These are phyloP conservation scores for Rachycentron canadum DNA, from an alignment of 2,797 vertebrate species.

Conservation along the genomic window DNA sequence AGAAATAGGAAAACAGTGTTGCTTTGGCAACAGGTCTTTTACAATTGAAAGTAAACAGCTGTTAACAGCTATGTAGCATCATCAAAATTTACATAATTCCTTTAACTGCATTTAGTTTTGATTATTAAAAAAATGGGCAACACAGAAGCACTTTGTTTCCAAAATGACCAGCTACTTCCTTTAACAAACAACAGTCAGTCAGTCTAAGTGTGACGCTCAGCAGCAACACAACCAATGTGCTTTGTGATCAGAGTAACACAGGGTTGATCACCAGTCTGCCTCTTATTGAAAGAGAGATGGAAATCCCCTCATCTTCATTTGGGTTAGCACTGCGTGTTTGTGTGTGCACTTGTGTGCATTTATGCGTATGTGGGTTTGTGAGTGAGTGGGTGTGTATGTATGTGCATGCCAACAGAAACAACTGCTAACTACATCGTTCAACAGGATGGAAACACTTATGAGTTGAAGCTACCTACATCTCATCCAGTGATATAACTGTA, in stretches of 20 bases:
- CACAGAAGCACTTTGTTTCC: neutral
- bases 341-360: slow-evolving; percentile 16
- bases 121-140: slow-evolving; percentile 12
- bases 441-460: slow-evolving; percentile 54
- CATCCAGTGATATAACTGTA: neutral
- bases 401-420: slow-evolving; percentile 53
- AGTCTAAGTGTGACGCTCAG: neutral
- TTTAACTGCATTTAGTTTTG: neutral
- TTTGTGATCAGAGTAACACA: too few relatives aligned
- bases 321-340: slow-evolving; percentile 20
- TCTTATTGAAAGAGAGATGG: slow-evolving; percentile 54
- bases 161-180: slow-evolving; percentile 7
- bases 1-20: too few relatives aligned
- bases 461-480: slow-evolving; percentile 44
- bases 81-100: too few relatives aligned
- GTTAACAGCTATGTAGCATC: too few relatives aligned
- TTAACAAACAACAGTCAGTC: neutral
- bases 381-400: neutral
- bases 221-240: neutral
- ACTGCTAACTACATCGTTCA: slow-evolving; percentile 64
- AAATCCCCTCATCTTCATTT: slow-evolving; percentile 55
- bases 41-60: too few relatives aligned
- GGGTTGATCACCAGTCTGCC: neutral
- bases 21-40: too few relatives aligned
- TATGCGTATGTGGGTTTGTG: slow-evolving; percentile 13